These are phyloP conservation scores for Coranthus polyacanthus DNA, from an alignment of 2,797 vertebrate genomes.

Conservation along the genomic window DNA sequence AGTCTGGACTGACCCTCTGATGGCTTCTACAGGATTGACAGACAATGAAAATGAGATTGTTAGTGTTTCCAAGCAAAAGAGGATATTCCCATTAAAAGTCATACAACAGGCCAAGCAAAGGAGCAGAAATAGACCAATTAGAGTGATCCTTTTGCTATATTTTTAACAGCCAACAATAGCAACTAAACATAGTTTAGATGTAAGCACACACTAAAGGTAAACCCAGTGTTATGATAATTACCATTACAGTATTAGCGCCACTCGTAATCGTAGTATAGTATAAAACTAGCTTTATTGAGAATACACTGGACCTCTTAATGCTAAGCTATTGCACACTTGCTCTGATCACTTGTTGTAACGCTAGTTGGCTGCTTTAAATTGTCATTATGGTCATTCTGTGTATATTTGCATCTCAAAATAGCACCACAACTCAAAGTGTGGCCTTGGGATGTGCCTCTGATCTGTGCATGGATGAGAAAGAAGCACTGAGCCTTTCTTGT, in stretches of 20 bases:
- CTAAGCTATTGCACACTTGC: neutral
- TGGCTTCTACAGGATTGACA: constrained; percentile 22
- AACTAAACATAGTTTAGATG: neutral
- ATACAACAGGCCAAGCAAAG: constrained; percentile 39
- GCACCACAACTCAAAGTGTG: constrained; percentile 11
- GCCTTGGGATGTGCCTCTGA: constrained; percentile 34
- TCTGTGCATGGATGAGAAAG: constrained; percentile 13
- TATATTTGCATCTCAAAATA: constrained; percentile 37
- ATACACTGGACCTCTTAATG: neutral
- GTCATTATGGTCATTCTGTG: constrained; percentile 18
- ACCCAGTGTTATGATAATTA: neutral
- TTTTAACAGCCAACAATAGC: too few species aligned
- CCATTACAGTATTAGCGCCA: neutral
- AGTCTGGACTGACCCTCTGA: constrained; percentile 31
- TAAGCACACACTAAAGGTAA: neutral
- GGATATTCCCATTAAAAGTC: constrained; percentile 19
- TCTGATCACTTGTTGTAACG: constrained; percentile 6
- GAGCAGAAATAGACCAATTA: constrained; percentile 40
- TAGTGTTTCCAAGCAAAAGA: constrained; percentile 49
- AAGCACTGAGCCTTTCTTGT: constrained; percentile 15
- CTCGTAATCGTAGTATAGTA: too few species aligned
- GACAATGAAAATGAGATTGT: constrained; percentile 43
- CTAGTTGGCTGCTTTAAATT: constrained; percentile 31
- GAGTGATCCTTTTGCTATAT: constrained; percentile 20
- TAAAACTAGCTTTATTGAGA: too few species aligned